Conservation (phyloP, 30 jellyfish, hydroid and myxozoan species). For the Pseudorhiza aurosa region DNA sequence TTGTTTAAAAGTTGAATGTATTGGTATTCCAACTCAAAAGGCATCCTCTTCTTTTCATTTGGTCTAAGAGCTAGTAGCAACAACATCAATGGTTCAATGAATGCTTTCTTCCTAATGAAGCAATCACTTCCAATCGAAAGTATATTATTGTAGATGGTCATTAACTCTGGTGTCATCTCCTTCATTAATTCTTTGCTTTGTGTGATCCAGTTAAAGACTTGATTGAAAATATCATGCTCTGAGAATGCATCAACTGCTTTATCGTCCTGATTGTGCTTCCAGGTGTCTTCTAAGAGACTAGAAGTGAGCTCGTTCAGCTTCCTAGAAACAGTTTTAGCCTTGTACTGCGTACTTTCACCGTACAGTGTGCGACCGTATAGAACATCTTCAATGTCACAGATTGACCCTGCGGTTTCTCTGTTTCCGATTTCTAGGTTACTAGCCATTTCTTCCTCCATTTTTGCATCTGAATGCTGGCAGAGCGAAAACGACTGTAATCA, state of each 20-base stretch:
- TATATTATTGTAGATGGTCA: slow-evolving; percentile 31
- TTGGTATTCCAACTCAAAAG: slow-evolving; percentile 72
- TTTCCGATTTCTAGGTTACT: background rate
- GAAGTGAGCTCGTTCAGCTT: slow-evolving; percentile 30
- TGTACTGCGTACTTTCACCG: background rate
- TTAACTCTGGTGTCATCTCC: slow-evolving; percentile 69
- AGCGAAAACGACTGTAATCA: no score
- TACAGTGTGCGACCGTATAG: background rate
- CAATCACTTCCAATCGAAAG: slow-evolving; percentile 56
- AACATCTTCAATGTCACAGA: slow-evolving; percentile 26
- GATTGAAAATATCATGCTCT: slow-evolving; percentile 64
- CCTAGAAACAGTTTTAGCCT: slow-evolving; percentile 6
- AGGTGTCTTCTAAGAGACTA: slow-evolving; percentile 23
- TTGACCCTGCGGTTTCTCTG: background rate
- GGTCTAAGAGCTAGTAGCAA: slow-evolving; percentile 82
- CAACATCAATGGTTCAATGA: slow-evolving; percentile 71
- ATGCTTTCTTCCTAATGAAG: slow-evolving; percentile 50
- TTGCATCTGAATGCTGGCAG: no score
- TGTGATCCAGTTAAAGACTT: slow-evolving; percentile 86
- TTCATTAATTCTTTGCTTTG: slow-evolving; percentile 59
- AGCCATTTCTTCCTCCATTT: background rate
- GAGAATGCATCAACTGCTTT: slow-evolving; percentile 10
- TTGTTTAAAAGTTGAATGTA: slow-evolving; percentile 67
- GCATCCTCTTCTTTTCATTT: slow-evolving; percentile 80
- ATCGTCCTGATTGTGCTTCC: slow-evolving; percentile 44